Conservation (phyloP, 2,888 invertebrate genomes). For the Mesopsocus fuscifrons region DNA sequence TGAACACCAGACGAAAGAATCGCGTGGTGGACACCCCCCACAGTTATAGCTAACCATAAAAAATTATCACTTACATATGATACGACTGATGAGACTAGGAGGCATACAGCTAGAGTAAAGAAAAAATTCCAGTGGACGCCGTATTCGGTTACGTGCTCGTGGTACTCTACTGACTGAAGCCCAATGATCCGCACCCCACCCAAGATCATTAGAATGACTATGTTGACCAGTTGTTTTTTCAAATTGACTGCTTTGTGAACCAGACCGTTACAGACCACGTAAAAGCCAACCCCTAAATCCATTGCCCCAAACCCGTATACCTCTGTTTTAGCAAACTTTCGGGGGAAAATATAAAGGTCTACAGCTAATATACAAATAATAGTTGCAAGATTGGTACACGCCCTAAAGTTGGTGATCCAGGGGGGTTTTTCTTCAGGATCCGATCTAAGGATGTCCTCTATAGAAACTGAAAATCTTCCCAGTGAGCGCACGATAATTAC, state of each 20-base stretch:
- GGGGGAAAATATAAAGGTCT: conserved; percentile 76
- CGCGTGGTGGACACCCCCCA: conserved; percentile 44
- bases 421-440: conserved; percentile 14
- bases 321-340: conserved; percentile 73
- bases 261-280: conserved; percentile 60
- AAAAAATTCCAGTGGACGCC: conserved; percentile 98
- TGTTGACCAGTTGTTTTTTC: conserved; percentile 22
- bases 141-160: conserved; percentile 81
- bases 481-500: conserved; percentile 18
- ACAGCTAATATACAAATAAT: conserved; percentile 78
- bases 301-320: conserved; percentile 72
- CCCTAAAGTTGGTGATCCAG: conserved; percentile 43
- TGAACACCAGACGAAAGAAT: conserved; percentile 41
- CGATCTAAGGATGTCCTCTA: conserved; percentile 1
- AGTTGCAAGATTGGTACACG: conserved; percentile 51
- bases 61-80: too few species aligned
- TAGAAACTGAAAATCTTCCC: conserved; percentile 18
- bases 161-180: conserved; percentile 51
- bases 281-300: conserved; percentile 90
- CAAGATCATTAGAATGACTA: conserved; percentile 32
- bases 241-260: conserved; percentile 31
- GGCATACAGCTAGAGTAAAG: conserved; percentile 72
- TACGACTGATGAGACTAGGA: too few species aligned
- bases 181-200: conserved; percentile 41
- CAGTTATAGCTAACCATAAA: conserved; percentile 31